These are phyloP conservation scores for Mungos mungo DNA, from an alignment of 2,113 vertebrate genomes.

Conservation along the genomic window DNA sequence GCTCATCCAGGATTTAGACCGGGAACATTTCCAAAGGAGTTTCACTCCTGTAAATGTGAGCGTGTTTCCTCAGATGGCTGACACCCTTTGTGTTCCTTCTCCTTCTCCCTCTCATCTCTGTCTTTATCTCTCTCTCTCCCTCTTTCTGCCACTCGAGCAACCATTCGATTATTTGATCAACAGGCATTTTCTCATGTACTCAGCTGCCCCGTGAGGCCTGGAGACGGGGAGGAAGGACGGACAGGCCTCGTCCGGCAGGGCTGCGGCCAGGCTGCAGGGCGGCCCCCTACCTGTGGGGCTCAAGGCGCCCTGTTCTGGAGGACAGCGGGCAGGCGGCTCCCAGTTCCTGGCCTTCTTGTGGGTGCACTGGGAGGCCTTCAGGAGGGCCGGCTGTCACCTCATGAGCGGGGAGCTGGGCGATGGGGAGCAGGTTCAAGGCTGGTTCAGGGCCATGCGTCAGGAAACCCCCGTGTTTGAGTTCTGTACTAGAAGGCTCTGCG, in stretches of 20 bases:
- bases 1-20: not conserved
- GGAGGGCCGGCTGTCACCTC: not conserved
- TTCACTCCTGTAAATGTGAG: not conserved
- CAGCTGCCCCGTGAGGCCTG: not conserved
- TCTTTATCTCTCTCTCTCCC: not conserved
- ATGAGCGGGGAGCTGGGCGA: not conserved
- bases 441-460: fast-evolving
- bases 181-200: fast-evolving
- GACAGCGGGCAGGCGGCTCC: not conserved
- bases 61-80: no score
- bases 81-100: no score
- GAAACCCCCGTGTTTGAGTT: fast-evolving
- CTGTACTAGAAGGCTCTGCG: not conserved
- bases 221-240: not conserved
- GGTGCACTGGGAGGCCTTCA: not conserved
- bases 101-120: not conserved
- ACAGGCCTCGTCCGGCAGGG: not conserved
- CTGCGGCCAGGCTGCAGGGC: not conserved
- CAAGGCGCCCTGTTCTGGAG: not conserved
- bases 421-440: not conserved
- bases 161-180: not conserved
- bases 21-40: not conserved
- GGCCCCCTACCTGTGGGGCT: not conserved
- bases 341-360: not conserved
- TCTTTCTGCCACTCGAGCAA: no score